phyloP scores from a whole-genome alignment of 2,113 vertebrate genomes.

The Pachycephala philippinensis region DNA sequence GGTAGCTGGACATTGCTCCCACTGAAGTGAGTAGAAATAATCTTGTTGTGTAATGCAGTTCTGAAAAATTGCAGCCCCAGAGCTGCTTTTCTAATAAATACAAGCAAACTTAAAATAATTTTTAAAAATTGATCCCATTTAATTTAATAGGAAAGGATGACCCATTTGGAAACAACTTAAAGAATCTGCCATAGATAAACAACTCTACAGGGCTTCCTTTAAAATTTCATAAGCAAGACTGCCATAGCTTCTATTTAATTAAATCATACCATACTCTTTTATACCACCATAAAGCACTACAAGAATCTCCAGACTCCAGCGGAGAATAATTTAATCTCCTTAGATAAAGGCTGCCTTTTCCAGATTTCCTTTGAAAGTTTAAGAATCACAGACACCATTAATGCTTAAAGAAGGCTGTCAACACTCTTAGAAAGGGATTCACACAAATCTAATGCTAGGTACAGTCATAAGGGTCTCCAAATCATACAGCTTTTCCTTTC shows the following conservation, averaged over 20 bases:
- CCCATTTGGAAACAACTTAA: not conserved
- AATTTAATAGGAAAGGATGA: not conserved
- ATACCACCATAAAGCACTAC: not conserved
- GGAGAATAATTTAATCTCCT: not conserved
- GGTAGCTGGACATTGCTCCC: not conserved
- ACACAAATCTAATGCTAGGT: not conserved
- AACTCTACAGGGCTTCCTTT: not conserved
- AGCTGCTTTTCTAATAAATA: not conserved
- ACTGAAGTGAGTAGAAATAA: not conserved
- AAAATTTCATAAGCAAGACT: not conserved
- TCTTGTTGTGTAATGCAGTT: not conserved
- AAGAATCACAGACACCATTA: not conserved
- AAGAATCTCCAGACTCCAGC: not conserved
- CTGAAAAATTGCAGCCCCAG: not conserved
- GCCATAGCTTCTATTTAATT: not conserved
- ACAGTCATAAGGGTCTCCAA: rapidly evolving
- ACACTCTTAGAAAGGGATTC: not conserved
- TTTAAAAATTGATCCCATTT: not conserved
- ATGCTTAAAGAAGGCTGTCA: not conserved
- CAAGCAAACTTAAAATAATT: not conserved
- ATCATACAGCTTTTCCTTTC: not conserved
- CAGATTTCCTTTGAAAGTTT: not conserved
- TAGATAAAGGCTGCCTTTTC: not conserved
- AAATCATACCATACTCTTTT: not conserved
- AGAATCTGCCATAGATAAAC: not conserved